phyloP scores from a whole-genome alignment of 2,113 vertebrate species.

The Catharus bicknelli region DNA sequence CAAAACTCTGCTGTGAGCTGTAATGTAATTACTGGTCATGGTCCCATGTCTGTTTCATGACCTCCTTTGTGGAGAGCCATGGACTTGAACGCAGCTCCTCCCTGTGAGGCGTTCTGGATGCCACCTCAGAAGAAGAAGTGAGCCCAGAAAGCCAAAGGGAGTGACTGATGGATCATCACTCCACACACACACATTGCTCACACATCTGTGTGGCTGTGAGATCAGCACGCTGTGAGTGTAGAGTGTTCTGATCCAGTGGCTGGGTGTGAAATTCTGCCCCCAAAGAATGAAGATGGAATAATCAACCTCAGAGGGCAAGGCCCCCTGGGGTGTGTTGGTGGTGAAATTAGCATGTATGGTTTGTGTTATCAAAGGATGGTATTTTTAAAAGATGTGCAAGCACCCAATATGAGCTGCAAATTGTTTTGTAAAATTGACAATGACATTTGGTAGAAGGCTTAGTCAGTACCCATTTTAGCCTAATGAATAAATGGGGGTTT shows the following conservation, averaged over 20 bases:
- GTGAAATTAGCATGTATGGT: neutral
- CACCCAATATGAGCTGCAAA: neutral
- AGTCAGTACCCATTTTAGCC: neutral
- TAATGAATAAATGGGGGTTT: neutral
- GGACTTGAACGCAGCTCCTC: neutral
- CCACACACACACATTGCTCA: neutral
- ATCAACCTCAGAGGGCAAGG: neutral
- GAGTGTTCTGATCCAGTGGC: neutral
- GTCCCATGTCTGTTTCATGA: neutral
- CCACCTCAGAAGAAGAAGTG: neutral
- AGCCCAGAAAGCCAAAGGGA: neutral
- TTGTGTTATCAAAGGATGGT: neutral
- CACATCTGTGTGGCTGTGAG: neutral
- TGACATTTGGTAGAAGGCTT: conserved; percentile 8
- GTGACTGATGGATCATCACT: neutral
- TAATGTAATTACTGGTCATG: neutral
- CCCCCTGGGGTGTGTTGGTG: neutral
- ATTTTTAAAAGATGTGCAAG: neutral
- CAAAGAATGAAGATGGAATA: neutral
- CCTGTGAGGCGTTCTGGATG: neutral
- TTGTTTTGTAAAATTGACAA: neutral
- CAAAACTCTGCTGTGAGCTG: neutral
- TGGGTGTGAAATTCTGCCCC: neutral
- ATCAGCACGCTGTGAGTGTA: neutral
- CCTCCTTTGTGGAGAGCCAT: neutral